Evolutionary conservation across 1,140 invertebrate genomes (phyloP).

Genomic region (Microplitis mediator): DNA sequence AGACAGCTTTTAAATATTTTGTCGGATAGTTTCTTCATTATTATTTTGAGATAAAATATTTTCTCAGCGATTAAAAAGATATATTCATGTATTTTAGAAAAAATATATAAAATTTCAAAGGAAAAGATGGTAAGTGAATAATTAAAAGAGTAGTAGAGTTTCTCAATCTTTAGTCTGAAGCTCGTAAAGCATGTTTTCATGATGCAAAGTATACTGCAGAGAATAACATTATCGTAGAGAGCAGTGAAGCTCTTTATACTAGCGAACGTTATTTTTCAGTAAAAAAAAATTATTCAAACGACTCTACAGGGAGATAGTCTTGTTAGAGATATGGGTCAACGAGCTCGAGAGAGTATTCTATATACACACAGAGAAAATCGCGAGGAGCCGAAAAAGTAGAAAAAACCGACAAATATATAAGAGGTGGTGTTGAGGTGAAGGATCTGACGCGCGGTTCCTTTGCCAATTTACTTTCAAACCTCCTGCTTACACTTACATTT

Average conservation of each 20-base stretch:
- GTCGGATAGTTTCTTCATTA: background rate
- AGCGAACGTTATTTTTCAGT: conserved; percentile 7
- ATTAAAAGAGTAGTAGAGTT: background rate
- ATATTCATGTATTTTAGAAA: background rate
- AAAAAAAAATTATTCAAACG: conserved; percentile 26
- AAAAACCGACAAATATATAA: background rate
- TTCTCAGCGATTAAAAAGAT: background rate
- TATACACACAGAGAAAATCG: background rate
- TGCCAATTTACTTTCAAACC: background rate
- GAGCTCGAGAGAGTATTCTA: background rate
- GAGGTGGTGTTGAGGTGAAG: background rate
- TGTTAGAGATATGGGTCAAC: conserved; percentile 22
- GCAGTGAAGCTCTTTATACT: conserved; percentile 11
- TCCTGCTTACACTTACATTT: background rate
- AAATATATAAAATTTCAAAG: background rate
- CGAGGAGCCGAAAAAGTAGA: background rate
- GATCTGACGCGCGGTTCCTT: background rate
- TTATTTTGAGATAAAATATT: background rate
- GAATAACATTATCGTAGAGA: conserved; percentile 11
- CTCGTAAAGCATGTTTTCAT: conserved; percentile 5
- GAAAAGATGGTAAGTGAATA: background rate
- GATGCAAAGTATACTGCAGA: conserved; percentile 11
- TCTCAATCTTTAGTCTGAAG: background rate
- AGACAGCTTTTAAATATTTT: too few relatives aligned
- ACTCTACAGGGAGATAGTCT: conserved; percentile 15